Conservation (phyloP, 2,797 vertebrate genomes). For the Sebastes dallii region DNA sequence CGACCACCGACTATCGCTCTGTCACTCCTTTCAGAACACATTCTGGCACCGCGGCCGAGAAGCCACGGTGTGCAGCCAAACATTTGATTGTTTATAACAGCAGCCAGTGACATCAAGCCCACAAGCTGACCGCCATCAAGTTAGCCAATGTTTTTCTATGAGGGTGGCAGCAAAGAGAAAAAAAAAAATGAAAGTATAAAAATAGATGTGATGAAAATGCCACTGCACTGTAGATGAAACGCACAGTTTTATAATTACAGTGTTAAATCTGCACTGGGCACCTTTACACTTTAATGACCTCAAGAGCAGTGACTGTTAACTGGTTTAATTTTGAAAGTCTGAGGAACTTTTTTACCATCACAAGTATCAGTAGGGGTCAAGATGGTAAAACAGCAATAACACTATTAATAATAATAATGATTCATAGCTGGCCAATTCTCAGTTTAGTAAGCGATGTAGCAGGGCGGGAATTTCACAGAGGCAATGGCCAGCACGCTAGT, state of each 20-base stretch:
- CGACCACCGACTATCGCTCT: constrained; percentile 7
- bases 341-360: not conserved
- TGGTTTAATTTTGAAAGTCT: not conserved
- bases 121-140: constrained; percentile 18
- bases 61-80: constrained; percentile 19
- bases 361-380: not conserved
- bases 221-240: not conserved
- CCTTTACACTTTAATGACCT: not conserved
- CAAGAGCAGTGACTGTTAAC: not conserved
- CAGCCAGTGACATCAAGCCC: constrained; percentile 37
- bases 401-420: not conserved
- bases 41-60: constrained; percentile 4
- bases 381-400: not conserved
- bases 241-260: not conserved
- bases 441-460: too few relatives aligned
- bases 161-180: not conserved
- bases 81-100: constrained; percentile 36
- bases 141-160: constrained; percentile 3
- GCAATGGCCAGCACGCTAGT: accelerated
- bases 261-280: not conserved
- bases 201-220: constrained; percentile 2
- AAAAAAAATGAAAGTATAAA: not conserved
- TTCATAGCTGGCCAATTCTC: constrained; percentile 1
- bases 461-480: too few relatives aligned
- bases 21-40: constrained; percentile 19